These are phyloP conservation scores for Morbakka virulenta DNA, from an alignment of 30 jellyfish, hydroid and myxozoan genomes.

Conservation along the genomic window DNA sequence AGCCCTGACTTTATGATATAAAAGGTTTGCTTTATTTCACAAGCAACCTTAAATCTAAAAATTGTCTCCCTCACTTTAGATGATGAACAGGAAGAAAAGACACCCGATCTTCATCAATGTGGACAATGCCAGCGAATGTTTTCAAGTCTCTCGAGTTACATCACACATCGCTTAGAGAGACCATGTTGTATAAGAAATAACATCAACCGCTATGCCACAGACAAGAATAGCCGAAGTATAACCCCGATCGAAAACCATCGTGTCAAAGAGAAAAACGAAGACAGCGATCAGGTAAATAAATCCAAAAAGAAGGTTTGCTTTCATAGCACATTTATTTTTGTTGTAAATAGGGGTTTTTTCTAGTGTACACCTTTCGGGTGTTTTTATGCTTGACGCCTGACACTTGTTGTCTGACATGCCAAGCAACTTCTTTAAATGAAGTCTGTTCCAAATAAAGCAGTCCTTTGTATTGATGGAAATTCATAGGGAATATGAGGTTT, in stretches of 20 bases:
- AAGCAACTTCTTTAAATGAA: too few species aligned
- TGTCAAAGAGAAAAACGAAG: background rate
- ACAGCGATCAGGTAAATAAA: background rate
- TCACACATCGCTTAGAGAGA: conserved; percentile 78
- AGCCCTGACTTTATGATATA: too few species aligned
- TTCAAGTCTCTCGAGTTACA: conserved; percentile 56
- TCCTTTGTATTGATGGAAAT: too few species aligned
- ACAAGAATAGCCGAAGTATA: background rate
- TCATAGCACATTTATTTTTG: too few species aligned
- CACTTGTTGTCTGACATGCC: too few species aligned
- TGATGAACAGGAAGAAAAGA: conserved; percentile 65
- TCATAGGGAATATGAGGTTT: too few species aligned
- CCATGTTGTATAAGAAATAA: conserved; percentile 52
- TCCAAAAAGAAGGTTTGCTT: too few species aligned
- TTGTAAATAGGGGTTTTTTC: too few species aligned
- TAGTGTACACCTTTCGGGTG: too few species aligned
- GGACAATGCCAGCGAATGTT: conserved; percentile 88
- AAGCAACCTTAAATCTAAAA: background rate
- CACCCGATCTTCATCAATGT: conserved; percentile 94
- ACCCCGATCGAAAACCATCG: background rate
- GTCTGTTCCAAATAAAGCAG: too few species aligned
- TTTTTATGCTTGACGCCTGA: too few species aligned
- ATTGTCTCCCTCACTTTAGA: background rate
- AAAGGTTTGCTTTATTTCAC: background rate
- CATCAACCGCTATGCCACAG: background rate